A percentile compares a stretch with the other conserved stretches of the same genome.
These are phyloP conservation scores for Cecidostiba fungosa DNA, from an alignment of 2,888 invertebrate genomes.

Conservation along the genomic window DNA sequence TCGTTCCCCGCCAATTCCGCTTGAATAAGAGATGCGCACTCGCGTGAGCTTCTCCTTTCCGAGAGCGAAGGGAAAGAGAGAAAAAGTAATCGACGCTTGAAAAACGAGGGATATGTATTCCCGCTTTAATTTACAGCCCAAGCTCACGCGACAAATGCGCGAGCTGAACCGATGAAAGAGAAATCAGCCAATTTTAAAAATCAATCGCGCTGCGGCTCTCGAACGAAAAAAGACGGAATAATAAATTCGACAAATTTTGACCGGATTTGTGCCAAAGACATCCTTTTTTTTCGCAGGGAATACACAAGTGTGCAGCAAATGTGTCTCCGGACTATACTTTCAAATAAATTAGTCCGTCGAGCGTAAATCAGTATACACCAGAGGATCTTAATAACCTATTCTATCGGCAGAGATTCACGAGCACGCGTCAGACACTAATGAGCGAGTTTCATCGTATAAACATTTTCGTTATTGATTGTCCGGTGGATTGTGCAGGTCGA, in stretches of 20 bases:
- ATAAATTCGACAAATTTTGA: slow-evolving; percentile 55
- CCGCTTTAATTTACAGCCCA: slow-evolving; percentile 47
- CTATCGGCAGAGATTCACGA: slow-evolving; percentile 7
- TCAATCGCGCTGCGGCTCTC: slow-evolving; percentile 45
- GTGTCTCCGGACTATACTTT: slow-evolving; percentile 31
- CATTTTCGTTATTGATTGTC: slow-evolving; percentile 60
- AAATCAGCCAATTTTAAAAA: slow-evolving; percentile 55
- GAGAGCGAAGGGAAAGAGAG: background rate
- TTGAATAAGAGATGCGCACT: slow-evolving; percentile 23
- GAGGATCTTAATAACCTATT: background rate
- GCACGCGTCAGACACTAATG: slow-evolving; percentile 40
- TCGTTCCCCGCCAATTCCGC: slow-evolving; percentile 23
- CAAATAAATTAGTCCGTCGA: slow-evolving; percentile 20
- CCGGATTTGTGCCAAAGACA: slow-evolving; percentile 40
- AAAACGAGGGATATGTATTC: background rate
- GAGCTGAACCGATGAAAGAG: slow-evolving; percentile 44
- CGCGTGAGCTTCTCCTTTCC: background rate
- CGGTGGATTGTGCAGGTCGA: background rate
- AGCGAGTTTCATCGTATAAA: slow-evolving; percentile 38
- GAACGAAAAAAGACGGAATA: background rate
- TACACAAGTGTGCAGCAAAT: slow-evolving; percentile 17
- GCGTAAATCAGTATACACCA: background rate
- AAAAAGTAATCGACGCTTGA: slow-evolving; percentile 42
- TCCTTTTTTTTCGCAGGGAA: slow-evolving; percentile 7
- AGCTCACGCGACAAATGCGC: slow-evolving; percentile 31